Evolutionary conservation across 2,113 vertebrate species (phyloP), one percentile per base, ranked within the genome.

Genomic region (Lipotes vexillifer): DNA sequence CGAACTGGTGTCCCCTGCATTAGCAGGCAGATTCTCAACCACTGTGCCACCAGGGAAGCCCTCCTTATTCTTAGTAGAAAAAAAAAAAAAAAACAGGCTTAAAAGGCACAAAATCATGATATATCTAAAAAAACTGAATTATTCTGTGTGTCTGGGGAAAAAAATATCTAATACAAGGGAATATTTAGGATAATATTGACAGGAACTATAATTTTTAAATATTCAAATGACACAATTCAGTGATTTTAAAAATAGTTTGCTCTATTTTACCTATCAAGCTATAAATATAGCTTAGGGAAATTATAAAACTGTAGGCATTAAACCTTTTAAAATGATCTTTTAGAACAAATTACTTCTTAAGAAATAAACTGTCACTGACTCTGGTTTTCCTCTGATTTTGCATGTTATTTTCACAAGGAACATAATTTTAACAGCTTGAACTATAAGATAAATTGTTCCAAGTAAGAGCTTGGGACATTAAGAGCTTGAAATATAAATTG

Each of bases 291-390:
- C 27, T 84, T 90, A 74, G 15, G 38, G 0, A 87, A 88, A 65
- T 63, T 88, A 71, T 71, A 52, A 69, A 91, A 69, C 11, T 71
- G 3, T 59, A 75, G 5, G 1, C 55, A 88, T 63, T 74, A 75
- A 94, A 81, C 12, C 3, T 68, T 78, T 94, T 88, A 36, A 75
- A 94, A 65, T 91, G 31, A n/a, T 44, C 20, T 84, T 96, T 96
- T 82, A 90, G 44, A 52, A 25, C 8, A 69, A 59, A 88, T 74
- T 21, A 78, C 20, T 81, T 66, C 23, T 83, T 46, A 72, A 82
- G 36, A 72, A 93, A 71, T 23, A 57, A 4, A 2, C 17, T 52
- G 20, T 63, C 36, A 31, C 31, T 65, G 20, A 49, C 55, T 88
- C 59, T 85, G 14, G 0, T 2, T 91, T 96, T 63, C 12, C 8